Percentiles rank a stretch among this genome's conserved stretches.
Conservation (phyloP, 2,888 invertebrate genomes). For the Horisme vitalbata region DNA sequence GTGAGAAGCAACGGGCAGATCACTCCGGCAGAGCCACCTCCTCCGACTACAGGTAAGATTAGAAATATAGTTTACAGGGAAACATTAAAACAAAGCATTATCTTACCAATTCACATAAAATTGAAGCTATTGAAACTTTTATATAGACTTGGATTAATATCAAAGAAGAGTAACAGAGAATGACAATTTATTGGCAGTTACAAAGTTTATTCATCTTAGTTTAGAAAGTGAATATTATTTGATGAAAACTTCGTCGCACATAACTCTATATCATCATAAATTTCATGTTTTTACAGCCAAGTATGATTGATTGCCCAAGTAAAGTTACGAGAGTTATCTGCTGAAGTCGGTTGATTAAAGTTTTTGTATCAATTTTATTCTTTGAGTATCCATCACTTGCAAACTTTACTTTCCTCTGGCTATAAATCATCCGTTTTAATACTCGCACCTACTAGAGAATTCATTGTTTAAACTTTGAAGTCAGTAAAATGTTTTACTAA, state of each 20-base stretch:
- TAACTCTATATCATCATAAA: slow-evolving; percentile 34
- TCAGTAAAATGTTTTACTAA: slow-evolving; percentile 7
- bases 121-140: slow-evolving; percentile 30
- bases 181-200: slow-evolving; percentile 39
- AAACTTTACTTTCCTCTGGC: neutral
- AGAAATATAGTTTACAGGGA: neutral
- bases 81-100: neutral
- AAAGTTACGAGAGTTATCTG: slow-evolving; percentile 23
- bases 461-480: slow-evolving; percentile 7
- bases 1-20: slow-evolving; percentile 75
- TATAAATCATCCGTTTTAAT: slow-evolving; percentile 7
- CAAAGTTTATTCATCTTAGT: slow-evolving; percentile 38
- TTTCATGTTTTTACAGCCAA: slow-evolving; percentile 38
- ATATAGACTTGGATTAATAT: slow-evolving; percentile 23
- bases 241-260: slow-evolving; percentile 27
- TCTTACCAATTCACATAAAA: neutral
- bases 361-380: slow-evolving; percentile 13
- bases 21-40: slow-evolving; percentile 56
- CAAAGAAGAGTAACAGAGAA: slow-evolving; percentile 22
- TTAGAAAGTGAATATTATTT: slow-evolving; percentile 37
- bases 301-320: slow-evolving; percentile 39
- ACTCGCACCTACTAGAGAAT: neutral
- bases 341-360: slow-evolving; percentile 17
- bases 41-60: slow-evolving; percentile 59
- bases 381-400: neutral